These are phyloP conservation scores for Adelphocoris suturalis DNA, from an alignment of 2,888 invertebrate species.

Conservation along the genomic window DNA sequence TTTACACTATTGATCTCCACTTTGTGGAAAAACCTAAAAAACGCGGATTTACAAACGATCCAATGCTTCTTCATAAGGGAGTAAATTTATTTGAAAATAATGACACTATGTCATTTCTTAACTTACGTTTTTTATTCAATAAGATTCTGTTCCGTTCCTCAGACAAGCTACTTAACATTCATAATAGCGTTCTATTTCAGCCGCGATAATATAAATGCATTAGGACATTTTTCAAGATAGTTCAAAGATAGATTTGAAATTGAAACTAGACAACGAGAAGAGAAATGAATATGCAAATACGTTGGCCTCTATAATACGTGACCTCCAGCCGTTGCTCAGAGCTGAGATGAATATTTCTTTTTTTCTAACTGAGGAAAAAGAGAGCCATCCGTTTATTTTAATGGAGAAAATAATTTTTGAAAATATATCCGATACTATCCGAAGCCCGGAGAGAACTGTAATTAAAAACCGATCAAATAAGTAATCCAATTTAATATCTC, in stretches of 20 bases:
- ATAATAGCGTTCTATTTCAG: too few species aligned
- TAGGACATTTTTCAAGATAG: too few species aligned
- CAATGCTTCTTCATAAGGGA: too few species aligned
- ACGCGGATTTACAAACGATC: too few species aligned
- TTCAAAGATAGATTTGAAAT: neutral
- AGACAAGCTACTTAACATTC: too few species aligned
- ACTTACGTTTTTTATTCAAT: too few species aligned
- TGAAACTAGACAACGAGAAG: neutral
- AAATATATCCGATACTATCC: neutral
- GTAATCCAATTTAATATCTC: constrained; percentile 57
- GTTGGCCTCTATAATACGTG: neutral
- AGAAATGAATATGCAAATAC: neutral
- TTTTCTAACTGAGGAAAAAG: neutral
- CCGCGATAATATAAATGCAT: too few species aligned
- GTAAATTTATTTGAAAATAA: too few species aligned
- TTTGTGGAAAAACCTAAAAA: too few species aligned
- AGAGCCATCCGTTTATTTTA: neutral
- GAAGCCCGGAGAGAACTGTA: constrained; percentile 5
- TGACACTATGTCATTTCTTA: too few species aligned
- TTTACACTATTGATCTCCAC: too few species aligned
- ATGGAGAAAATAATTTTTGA: constrained; percentile 16
- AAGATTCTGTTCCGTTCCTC: too few species aligned
- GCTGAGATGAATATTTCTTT: neutral
- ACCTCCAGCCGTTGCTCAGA: neutral
- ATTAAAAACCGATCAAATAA: constrained; percentile 52